A percentile compares a stretch with the other conserved stretches of the same genome.
These are phyloP conservation scores for Periphyllus acericola DNA, from an alignment of 2,888 invertebrate species.

Conservation along the genomic window DNA sequence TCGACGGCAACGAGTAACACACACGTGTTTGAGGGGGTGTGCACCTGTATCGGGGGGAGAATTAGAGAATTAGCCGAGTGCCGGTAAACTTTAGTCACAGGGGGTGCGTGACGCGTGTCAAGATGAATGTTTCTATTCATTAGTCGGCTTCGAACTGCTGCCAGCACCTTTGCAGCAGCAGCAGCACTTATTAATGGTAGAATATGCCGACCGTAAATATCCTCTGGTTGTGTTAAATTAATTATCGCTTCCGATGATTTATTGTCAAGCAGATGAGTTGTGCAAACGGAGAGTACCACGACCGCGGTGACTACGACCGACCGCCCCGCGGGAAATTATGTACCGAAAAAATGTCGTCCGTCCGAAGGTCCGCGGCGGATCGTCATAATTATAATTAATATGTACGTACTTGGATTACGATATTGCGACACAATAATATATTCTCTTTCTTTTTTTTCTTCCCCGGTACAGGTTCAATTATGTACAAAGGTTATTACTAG, in stretches of 20 bases:
- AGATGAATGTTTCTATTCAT: conserved; percentile 58
- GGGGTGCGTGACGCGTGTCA: conserved; percentile 12
- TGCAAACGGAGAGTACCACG: not conserved
- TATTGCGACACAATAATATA: no score
- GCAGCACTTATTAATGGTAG: conserved; percentile 16
- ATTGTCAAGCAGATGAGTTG: conserved; percentile 20
- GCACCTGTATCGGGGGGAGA: conserved; percentile 6
- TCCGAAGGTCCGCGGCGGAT: no score
- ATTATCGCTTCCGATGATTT: conserved; percentile 47
- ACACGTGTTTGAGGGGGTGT: not conserved
- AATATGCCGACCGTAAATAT: conserved; percentile 47
- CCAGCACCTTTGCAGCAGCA: conserved; percentile 4
- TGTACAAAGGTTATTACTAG: no score
- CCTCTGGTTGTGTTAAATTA: conserved; percentile 37
- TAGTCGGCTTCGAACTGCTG: conserved; percentile 31
- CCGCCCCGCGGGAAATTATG: not conserved
- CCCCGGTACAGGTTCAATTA: no score
- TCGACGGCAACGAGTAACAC: not conserved
- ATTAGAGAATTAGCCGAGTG: conserved; percentile 33
- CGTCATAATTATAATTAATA: no score
- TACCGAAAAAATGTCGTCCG: no score
- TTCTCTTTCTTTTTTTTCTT: no score
- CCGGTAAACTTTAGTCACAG: conserved; percentile 42
- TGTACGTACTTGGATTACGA: no score
- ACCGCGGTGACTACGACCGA: not conserved